A percentile compares a stretch with the other conserved stretches of the same genome.
Evolutionary conservation across 2,113 vertebrate species (phyloP).

Genomic region (Nycticebus coucang): DNA sequence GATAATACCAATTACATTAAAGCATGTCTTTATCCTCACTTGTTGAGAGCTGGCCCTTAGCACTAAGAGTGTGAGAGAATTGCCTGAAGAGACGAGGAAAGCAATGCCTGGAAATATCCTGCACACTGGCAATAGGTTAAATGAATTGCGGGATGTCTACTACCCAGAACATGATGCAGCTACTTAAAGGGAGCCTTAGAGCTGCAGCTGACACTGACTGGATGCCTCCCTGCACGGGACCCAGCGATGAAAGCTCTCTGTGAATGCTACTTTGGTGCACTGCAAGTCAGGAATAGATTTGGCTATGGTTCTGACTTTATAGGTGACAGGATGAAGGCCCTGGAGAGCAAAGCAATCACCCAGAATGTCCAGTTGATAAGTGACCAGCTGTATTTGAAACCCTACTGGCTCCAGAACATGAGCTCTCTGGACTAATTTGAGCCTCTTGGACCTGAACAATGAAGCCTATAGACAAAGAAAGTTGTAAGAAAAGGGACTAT

Average conservation of each 20-base stretch:
- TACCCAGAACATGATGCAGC: not conserved
- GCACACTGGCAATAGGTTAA: rapidly evolving
- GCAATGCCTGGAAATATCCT: not conserved
- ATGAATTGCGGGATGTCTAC: rapidly evolving
- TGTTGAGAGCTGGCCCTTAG: not conserved
- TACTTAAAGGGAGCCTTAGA: rapidly evolving
- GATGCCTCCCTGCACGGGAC: rapidly evolving
- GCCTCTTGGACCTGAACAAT: not conserved
- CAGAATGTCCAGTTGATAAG: rapidly evolving
- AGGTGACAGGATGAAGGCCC: not conserved
- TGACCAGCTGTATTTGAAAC: not conserved
- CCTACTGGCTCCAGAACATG: not conserved
- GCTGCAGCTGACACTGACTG: rapidly evolving
- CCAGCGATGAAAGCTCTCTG: rapidly evolving
- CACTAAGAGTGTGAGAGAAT: rapidly evolving
- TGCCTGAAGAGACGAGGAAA: not conserved
- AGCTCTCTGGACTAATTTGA: not conserved
- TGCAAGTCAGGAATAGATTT: rapidly evolving
- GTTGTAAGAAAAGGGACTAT: not conserved
- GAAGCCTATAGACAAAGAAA: not conserved
- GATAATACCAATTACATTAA: rapidly evolving
- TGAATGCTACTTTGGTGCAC: rapidly evolving
- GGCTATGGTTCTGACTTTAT: rapidly evolving
- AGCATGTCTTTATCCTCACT: rapidly evolving
- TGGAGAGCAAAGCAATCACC: not conserved